These are phyloP conservation scores for Drosophila athabasca DNA, from an alignment of 1,140 invertebrate genomes.

Conservation along the genomic window DNA sequence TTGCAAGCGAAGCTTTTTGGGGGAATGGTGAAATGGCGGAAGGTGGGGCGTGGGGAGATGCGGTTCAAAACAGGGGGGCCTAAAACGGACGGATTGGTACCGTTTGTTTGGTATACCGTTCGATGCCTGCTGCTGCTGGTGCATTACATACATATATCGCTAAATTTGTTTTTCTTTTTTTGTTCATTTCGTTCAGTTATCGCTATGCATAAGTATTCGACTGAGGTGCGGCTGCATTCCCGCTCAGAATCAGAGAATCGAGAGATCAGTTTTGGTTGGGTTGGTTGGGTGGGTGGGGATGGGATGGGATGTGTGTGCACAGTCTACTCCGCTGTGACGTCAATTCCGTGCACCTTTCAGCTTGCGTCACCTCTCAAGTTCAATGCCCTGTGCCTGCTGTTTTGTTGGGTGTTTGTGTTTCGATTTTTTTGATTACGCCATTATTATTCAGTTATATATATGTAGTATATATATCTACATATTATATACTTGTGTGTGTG, in stretches of 20 bases:
- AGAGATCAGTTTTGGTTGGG: constrained; percentile 43
- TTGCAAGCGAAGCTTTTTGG: constrained; percentile 30
- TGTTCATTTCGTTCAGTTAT: constrained; percentile 23
- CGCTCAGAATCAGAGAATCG: constrained; percentile 15
- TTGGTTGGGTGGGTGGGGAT: background rate
- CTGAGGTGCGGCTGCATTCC: constrained; percentile 37
- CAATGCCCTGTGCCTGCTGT: background rate
- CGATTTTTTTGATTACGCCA: constrained; percentile 64
- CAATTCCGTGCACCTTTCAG: constrained; percentile 8
- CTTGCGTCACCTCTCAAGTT: background rate
- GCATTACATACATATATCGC: constrained; percentile 8
- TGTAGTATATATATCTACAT: constrained; percentile 37
- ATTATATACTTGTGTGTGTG: constrained; percentile 5
- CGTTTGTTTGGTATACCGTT: constrained; percentile 45
- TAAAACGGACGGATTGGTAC: constrained; percentile 55
- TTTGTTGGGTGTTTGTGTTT: constrained; percentile 10
- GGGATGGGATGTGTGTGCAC: background rate
- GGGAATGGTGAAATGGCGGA: too few species aligned
- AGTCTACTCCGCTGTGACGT: background rate
- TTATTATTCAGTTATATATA: constrained; percentile 59
- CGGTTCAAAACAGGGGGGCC: constrained; percentile 36
- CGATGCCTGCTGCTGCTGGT: constrained; percentile 47
- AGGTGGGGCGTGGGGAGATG: background rate
- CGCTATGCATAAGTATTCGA: constrained; percentile 48
- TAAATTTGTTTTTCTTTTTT: constrained; percentile 6